Evolutionary conservation across 2,797 vertebrate species (phyloP).

Genomic region (Sebastes steindachneri): DNA sequence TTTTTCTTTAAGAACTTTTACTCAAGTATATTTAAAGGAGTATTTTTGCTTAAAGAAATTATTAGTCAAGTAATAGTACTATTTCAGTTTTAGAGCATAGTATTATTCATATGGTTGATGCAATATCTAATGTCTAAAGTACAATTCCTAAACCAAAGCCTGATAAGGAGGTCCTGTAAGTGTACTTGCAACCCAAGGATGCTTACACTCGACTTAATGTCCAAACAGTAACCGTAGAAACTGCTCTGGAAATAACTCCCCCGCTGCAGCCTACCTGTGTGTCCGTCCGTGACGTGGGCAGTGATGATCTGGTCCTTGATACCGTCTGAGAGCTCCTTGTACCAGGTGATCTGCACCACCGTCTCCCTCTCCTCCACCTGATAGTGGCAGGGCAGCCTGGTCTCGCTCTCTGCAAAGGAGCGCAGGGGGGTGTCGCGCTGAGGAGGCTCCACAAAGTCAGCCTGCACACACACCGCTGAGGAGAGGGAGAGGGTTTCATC

Average conservation of each 20-base stretch:
- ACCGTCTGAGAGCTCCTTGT: slow-evolving; percentile 72
- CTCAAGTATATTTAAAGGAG: background rate
- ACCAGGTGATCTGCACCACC: slow-evolving; percentile 84
- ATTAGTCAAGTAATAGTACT: background rate
- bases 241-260: background rate
- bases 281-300: slow-evolving; percentile 64
- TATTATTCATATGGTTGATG: background rate
- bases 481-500: background rate
- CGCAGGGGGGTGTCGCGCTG: slow-evolving; percentile 22
- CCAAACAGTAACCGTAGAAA: background rate
- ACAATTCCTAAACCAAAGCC: background rate
- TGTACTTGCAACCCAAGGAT: background rate
- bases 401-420: slow-evolving; percentile 66
- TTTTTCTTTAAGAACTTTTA: background rate
- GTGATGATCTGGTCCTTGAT: slow-evolving; percentile 82
- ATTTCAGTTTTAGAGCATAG: background rate
- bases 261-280: slow-evolving; percentile 45
- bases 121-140: background rate
- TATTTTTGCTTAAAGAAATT: background rate
- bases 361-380: slow-evolving; percentile 13
- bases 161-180: background rate
- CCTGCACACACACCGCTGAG: slow-evolving; percentile 46
- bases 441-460: slow-evolving; percentile 72
- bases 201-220: background rate
- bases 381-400: slow-evolving; percentile 88